phyloP scores from a whole-genome alignment of 2,888 invertebrate species.

The Leptura quadrifasciata region DNA sequence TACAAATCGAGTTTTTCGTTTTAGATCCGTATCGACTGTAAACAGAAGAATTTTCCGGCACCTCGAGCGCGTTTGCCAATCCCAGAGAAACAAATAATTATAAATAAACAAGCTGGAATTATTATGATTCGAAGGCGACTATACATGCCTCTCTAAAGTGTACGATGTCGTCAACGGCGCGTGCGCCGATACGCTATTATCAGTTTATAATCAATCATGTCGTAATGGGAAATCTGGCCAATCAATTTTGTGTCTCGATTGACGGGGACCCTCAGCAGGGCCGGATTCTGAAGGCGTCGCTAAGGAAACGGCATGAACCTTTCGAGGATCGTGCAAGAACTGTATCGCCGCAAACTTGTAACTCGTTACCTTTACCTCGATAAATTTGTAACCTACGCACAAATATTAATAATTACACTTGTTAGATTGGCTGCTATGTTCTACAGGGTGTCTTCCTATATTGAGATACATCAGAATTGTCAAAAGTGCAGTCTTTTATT shows the following conservation, averaged over 20 bases:
- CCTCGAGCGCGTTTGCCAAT: conserved; percentile 16
- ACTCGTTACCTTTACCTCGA: not conserved
- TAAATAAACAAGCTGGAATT: conserved; percentile 27
- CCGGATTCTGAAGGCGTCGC: conserved; percentile 26
- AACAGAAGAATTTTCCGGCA: conserved; percentile 24
- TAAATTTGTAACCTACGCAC: not conserved
- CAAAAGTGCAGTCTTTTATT: too few relatives aligned
- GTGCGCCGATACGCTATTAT: conserved; percentile 61
- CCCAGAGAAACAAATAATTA: conserved; percentile 21
- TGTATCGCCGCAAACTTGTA: not conserved
- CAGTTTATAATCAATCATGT: conserved; percentile 67
- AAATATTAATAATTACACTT: too few relatives aligned
- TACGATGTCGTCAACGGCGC: conserved; percentile 52
- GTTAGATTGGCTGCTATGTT: too few relatives aligned
- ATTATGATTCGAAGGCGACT: conserved; percentile 23
- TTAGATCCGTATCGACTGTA: not conserved
- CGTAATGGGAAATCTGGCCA: conserved; percentile 65
- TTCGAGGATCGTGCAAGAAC: not conserved
- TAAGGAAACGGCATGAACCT: not conserved
- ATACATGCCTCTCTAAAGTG: conserved; percentile 24
- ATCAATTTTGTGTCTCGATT: conserved; percentile 56
- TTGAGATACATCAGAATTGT: too few relatives aligned
- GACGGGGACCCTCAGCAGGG: conserved; percentile 35
- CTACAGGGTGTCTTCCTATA: too few relatives aligned
- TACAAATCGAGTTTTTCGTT: not conserved